phyloP scores from a whole-genome alignment of 2,797 vertebrate genomes.

The Melanotaenia parkinsoni region DNA sequence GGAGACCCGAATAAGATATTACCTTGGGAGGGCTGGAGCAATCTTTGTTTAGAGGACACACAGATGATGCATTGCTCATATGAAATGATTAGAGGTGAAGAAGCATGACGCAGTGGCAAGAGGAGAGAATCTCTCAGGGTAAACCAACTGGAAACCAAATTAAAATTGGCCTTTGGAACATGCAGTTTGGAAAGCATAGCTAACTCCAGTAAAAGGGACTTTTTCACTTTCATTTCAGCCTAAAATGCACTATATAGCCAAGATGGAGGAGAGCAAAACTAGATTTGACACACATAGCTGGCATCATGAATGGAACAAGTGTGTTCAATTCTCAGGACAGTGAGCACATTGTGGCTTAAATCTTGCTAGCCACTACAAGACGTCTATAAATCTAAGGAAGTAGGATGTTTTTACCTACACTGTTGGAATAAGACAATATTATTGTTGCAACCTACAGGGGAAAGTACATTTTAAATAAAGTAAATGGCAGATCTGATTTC shows the following conservation, averaged over 20 bases:
- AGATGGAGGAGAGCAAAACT: conserved; percentile 27
- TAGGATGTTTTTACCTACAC: too few species aligned
- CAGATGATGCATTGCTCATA: conserved; percentile 76
- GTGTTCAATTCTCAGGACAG: conserved; percentile 23
- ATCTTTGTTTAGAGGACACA: conserved; percentile 69
- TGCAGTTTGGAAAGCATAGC: conserved; percentile 49
- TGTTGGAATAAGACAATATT: too few species aligned
- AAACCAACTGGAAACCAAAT: conserved; percentile 80
- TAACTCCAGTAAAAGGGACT: conserved; percentile 42
- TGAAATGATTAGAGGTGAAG: conserved; percentile 78
- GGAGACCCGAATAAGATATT: conserved; percentile 72
- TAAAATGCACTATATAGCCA: conserved; percentile 38
- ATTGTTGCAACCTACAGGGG: too few species aligned
- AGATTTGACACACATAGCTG: conserved; percentile 47
- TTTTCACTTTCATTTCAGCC: conserved; percentile 48
- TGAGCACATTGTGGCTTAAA: conserved; percentile 12
- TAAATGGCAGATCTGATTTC: too few species aligned
- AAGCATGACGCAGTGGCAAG: conserved; percentile 67
- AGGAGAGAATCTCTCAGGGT: conserved; percentile 69
- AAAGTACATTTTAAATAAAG: not conserved
- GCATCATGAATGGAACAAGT: conserved; percentile 38
- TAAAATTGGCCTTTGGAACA: conserved; percentile 66
- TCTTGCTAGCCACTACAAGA: conserved; percentile 4
- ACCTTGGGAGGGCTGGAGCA: conserved; percentile 48
- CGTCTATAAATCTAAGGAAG: not conserved